These are phyloP conservation scores for Eristalinus aeneus DNA, from an alignment of 2,888 invertebrate genomes.

Conservation along the genomic window DNA sequence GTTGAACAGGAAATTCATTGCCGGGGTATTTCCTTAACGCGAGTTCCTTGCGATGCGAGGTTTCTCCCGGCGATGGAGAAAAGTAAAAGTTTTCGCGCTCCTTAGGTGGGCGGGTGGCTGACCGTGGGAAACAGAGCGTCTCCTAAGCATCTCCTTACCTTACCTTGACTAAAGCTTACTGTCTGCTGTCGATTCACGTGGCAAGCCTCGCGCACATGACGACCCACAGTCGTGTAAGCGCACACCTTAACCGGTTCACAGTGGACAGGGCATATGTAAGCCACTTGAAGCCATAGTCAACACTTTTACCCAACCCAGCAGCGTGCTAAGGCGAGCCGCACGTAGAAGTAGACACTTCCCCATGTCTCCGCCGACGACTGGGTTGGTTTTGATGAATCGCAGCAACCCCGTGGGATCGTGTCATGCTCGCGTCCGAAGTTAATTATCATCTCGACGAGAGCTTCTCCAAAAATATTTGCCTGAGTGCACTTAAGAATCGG, in stretches of 20 bases:
- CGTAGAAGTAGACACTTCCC: background rate
- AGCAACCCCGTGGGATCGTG: background rate
- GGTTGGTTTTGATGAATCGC: background rate
- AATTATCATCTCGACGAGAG: background rate
- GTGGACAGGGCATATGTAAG: background rate
- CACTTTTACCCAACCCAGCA: constrained; percentile 7
- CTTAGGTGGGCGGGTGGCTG: background rate
- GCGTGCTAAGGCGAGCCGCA: background rate
- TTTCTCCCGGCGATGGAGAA: background rate
- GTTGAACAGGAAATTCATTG: constrained; percentile 45
- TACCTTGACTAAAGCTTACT: no score
- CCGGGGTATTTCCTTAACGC: constrained; percentile 23
- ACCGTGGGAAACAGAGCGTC: no score
- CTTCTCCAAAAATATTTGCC: background rate
- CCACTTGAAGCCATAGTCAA: background rate
- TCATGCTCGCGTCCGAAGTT: background rate
- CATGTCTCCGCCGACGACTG: background rate
- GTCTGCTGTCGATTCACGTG: no score
- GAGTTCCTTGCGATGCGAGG: background rate
- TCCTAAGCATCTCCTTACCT: no score
- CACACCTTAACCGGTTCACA: background rate
- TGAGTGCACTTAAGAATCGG: background rate
- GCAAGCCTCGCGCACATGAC: no score
- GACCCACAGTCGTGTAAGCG: background rate
- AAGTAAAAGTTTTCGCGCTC: constrained; percentile 26